A percentile compares a stretch with the other conserved stretches of the same genome.
Evolutionary conservation across 1,140 invertebrate genomes (phyloP).

Genomic region (Drosophila chauvacae): DNA sequence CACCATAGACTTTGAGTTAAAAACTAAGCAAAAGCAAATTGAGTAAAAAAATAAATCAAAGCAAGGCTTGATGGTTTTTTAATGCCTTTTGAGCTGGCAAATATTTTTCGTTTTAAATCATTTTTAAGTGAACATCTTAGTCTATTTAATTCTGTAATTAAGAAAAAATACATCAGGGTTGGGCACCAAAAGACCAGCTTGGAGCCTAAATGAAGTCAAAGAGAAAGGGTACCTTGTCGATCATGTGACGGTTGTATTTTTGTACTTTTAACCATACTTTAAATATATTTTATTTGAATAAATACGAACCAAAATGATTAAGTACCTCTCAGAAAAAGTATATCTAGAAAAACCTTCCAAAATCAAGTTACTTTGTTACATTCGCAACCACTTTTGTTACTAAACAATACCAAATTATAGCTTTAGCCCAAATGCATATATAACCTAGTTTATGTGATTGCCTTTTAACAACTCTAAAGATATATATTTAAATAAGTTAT

Average conservation of each 20-base stretch:
- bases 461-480: background rate
- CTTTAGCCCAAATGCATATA: background rate
- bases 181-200: no score
- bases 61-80: background rate
- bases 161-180: no score
- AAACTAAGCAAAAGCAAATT: background rate
- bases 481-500: background rate
- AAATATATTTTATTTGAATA: no score
- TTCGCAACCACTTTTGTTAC: no score
- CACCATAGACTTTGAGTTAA: conserved; percentile 11
- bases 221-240: no score
- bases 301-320: no score
- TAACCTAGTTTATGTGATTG: background rate
- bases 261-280: no score
- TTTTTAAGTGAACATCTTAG: background rate
- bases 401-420: conserved; percentile 2
- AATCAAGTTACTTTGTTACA: background rate
- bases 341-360: no score
- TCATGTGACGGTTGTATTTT: no score
- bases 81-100: background rate
- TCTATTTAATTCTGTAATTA: background rate
- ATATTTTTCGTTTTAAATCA: background rate
- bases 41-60: no score
- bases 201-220: no score
- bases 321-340: no score